Conservation (phyloP, 2,888 invertebrate genomes). For the Trachelus tabidus region DNA sequence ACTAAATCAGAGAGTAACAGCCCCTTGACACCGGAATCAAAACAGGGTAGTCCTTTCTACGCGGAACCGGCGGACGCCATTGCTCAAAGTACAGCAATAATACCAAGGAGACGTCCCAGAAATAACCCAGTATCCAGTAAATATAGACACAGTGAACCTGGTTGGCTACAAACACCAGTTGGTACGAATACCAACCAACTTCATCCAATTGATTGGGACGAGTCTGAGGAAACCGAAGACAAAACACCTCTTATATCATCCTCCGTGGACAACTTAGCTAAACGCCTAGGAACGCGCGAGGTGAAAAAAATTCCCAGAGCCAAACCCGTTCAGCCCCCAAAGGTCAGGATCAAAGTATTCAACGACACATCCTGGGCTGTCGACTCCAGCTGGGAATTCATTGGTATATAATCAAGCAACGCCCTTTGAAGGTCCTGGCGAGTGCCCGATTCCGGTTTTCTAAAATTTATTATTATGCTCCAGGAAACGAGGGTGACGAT, state of each 20-base stretch:
- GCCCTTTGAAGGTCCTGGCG: neutral
- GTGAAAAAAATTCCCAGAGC: conserved; percentile 69
- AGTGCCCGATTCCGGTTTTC: neutral
- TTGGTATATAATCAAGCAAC: conserved; percentile 71
- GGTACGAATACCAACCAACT: conserved; percentile 41
- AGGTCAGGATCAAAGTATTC: conserved; percentile 67
- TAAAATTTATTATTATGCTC: conserved; percentile 18
- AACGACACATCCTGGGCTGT: conserved; percentile 79
- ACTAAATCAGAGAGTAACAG: conserved; percentile 59
- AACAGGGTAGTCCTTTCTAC: conserved; percentile 88
- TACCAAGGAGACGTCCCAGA: conserved; percentile 50
- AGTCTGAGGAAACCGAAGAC: conserved; percentile 58
- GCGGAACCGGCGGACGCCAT: conserved; percentile 90
- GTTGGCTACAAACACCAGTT: conserved; percentile 54
- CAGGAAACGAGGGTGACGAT: conserved; percentile 70
- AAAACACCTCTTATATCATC: conserved; percentile 70
- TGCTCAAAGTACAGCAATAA: conserved; percentile 66
- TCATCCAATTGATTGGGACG: conserved; percentile 62
- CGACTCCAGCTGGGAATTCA: conserved; percentile 92
- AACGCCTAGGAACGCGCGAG: conserved; percentile 62
- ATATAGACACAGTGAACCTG: conserved; percentile 62
- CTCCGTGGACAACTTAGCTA: conserved; percentile 76
- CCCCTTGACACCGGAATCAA: conserved; percentile 64
- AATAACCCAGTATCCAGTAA: conserved; percentile 55
- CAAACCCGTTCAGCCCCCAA: conserved; percentile 80